Evolutionary conservation across 2,888 invertebrate genomes (phyloP).

Genomic region (Mystacides longicornis): DNA sequence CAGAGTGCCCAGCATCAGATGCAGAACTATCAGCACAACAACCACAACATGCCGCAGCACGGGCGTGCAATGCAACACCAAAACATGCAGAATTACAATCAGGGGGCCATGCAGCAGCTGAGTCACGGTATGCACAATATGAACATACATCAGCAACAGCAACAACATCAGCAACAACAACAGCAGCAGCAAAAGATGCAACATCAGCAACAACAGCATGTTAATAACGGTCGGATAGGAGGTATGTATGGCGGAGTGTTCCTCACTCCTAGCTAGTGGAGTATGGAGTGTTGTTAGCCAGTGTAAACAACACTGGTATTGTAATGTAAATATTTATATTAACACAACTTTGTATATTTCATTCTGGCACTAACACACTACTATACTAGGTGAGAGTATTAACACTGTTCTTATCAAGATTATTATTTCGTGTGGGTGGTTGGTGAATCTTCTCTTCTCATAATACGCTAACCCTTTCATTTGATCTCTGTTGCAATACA

Average conservation of each 20-base stretch:
- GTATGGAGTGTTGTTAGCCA: too few relatives aligned
- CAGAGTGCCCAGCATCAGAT: constrained; percentile 30
- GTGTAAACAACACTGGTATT: too few relatives aligned
- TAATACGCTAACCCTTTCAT: too few relatives aligned
- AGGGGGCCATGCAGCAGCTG: constrained; percentile 1
- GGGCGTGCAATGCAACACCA: neutral
- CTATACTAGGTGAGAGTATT: too few relatives aligned
- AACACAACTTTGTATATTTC: too few relatives aligned
- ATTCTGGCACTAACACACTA: too few relatives aligned
- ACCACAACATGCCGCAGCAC: constrained; percentile 33
- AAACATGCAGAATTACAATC: constrained; percentile 4
- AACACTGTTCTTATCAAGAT: too few relatives aligned
- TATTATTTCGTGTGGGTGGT: too few relatives aligned
- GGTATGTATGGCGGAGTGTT: neutral
- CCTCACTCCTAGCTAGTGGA: too few relatives aligned
- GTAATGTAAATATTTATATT: too few relatives aligned
- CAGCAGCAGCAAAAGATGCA: constrained; percentile 8
- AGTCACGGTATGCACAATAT: neutral
- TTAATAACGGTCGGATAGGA: constrained; percentile 25
- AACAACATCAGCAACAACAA: constrained; percentile 2
- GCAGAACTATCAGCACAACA: constrained; percentile 29
- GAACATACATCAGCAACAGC: constrained; percentile 1
- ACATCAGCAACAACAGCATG: constrained; percentile 17
- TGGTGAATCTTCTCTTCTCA: too few relatives aligned
- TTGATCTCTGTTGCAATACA: too few relatives aligned